Base-by-base conservation (phyloP, 2,888 invertebrate species). In the Noctua janthina region DNA sequence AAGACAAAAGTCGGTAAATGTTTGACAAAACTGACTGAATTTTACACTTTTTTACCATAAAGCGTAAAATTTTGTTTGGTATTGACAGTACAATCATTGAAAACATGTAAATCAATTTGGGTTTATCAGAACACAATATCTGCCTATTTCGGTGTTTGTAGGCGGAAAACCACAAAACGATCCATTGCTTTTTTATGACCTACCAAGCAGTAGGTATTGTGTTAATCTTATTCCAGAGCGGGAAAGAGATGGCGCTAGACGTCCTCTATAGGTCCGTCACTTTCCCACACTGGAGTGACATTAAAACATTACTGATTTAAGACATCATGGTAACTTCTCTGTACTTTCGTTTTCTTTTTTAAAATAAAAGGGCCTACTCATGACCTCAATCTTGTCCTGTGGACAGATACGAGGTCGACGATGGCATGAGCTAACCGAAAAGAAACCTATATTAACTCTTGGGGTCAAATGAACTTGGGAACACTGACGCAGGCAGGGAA, bases 11-110 rank as follows among this genome's bases (percentile, higher is more conserved):
- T 67, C 56, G 15, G 43, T 56, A 46, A 56, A 35, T 70, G 15
- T 68, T 56, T 69, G 49, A 82, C 43, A 74, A 73, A 51, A n/a
- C 29, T 49, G 10, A 0, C 1, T 17, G 17, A 64, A 68, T 84
- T 78, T 67, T 64, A 70, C 17, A 64, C n/a, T 35, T 7, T 69
- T 10, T 69, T 10, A n/a, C 1, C 3, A 4, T 13, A 4, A 35
- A 23, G 56, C 15, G 35, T 54, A 49, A 29, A 62, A 71, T 29
- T 35, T 64, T 64, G 1, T 79, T 56, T 23, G 1, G 8, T 20
- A 67, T 13, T 54, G 15, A 23, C 23, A 23, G 15, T 11, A 23
- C 17, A 13, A 13, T 15, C 11, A 39, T 68, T 72, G 20, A 71
- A 71, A 29, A 72, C 6, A 68, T 78, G 23, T 51, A 35, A 51